Evolutionary conservation across 2,113 vertebrate genomes (phyloP), one percentile per base, ranked within the genome.

Genomic region (Drymodes brunneopygia): DNA sequence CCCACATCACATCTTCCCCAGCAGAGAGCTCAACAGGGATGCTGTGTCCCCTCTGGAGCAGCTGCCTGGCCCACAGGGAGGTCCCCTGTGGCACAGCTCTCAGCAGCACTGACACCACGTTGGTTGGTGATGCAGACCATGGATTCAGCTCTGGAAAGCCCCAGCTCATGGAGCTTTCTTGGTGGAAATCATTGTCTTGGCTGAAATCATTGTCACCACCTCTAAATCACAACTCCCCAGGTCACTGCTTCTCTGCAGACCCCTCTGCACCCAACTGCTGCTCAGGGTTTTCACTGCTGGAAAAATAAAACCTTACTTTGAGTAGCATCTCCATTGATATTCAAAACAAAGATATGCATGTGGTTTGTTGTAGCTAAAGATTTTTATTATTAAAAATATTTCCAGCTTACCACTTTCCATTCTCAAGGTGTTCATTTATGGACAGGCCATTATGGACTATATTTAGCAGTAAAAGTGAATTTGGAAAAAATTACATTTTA

Each of bases 401-500:
- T 94, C 42, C 28, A 54, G 51, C 40, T 94, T 58, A 58, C 35
- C 5, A 1, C 81, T 92, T 93, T 36, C 78, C 27, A 40, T 85
- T 92, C 67, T 86, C 47, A 66, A 67, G 67, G 36, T 56, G 74
- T 48, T 88, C 71, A 36, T 73, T 91, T 95, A 66, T 47, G n/a
- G 47, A 67, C 3, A 2, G 38, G 35, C 31, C 35, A 25, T 88
- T 86, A 74, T 48, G 8, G 45, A 38, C 73, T 70, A 28, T 71
- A 86, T 73, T 96, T 84, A 93, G 74, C 45, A 86, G 79, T 77
- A 56, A 93, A 94, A 85, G 44, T n/a, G 71, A 75, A 80, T 92
- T 86, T 83, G 33, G 47, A 78, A 92, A 91, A 95, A 94, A 94
- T 82, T 90, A 89, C 84, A 95, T 92, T 92, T 96, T 95, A 93